Base-by-base conservation (phyloP, 2,888 invertebrate species). In the Tipula helvola region DNA sequence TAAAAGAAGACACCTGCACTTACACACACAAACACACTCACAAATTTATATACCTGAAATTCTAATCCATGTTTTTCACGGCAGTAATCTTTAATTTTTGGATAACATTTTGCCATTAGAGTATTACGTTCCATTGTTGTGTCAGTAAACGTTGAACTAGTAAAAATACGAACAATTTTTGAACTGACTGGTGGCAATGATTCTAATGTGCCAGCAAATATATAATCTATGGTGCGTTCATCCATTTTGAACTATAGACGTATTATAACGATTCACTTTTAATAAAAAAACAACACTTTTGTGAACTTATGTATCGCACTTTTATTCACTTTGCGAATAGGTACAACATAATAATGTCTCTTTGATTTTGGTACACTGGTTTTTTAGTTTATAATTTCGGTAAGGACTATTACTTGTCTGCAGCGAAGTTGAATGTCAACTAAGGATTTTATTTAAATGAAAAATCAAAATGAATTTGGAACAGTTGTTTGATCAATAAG, bases 131-230 rank as follows among this genome's bases (percentile, higher is more conserved):
- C 99, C 95, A 98, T 96, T 0, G 98, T 97, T 0, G 99, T 99
- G 90, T 99, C 99, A 90, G 99, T 99, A 90, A 99, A 99, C 0
- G 99, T 99, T 0, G 99, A 99, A 90, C 98, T 98, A 88, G 98
- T 99, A 91, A 99, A 99, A 89, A 99, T 99, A 89, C 99, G 94
- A 39, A 99, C 99, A 90, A 99, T 98, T 93, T 98, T 99, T 83
- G 99, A 99, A 92, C 98, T 97, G 88, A 99, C 97, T 0, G 98
- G 96, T 0, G 99, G 99, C 89, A 99, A 92, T 86, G 95, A 95
- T 90, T 97, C 96, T 89, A 98, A 92, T 0, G 96, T 96, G 36
- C 98, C 98, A 41, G 95, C 94, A 92, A 98, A 98, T 90, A 98
- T 98, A 87, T 96, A 94, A 91, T 98, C 97, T 44, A 98, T 95